Base-by-base conservation (phyloP, 2,797 vertebrate genomes). In the Epinephelus malabaricus region DNA sequence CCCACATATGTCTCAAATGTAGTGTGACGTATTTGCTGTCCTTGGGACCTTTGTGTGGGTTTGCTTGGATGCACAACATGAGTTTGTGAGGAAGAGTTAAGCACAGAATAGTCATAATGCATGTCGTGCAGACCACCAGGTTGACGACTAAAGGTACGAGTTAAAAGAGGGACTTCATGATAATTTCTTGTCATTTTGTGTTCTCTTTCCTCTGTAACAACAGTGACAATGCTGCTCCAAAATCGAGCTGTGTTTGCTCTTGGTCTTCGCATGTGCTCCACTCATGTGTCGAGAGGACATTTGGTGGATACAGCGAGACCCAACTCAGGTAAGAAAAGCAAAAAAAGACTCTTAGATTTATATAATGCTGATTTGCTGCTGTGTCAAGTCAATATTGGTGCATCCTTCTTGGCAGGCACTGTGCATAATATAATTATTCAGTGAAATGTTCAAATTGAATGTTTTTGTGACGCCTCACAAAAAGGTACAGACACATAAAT, bases 151-250 rank as follows among this genome's bases (percentile, higher is more conserved):
- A 10, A 66, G 14, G 15, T 10, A 14, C 2, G 6, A 34, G 34
- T 43, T 6, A 12, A 25, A 23, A 25, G 34, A 47, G 10, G 1
- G 43, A 47, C 19, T 46, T 21, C 7, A 1, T 3, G 19, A 17
- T 47, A 1, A 23, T 59, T n/a, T 0, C 9, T 34, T 14, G 18
- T 38, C 0, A 17, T 23, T 64, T 34, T 19, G 6, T 69, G 10
- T 45, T 23, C 11, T 49, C 4, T 25, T 23, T 45, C 8, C 0
- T 55, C 70, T 56, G 45, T 0, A 0, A 6, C 51, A 49, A 58
- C 43, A 83, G 83, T 40, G 74, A 93, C 85, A 58, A 98, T 97
- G 98, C 93, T 93, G 85, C 91, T 95, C 43, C 89, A 95, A 45
- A 90, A 83, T 4, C 58, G 91, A 17, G 69, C 90, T 5, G 65